phyloP scores from a whole-genome alignment of 1,140 invertebrate genomes.

The Drosophila persimilis region DNA sequence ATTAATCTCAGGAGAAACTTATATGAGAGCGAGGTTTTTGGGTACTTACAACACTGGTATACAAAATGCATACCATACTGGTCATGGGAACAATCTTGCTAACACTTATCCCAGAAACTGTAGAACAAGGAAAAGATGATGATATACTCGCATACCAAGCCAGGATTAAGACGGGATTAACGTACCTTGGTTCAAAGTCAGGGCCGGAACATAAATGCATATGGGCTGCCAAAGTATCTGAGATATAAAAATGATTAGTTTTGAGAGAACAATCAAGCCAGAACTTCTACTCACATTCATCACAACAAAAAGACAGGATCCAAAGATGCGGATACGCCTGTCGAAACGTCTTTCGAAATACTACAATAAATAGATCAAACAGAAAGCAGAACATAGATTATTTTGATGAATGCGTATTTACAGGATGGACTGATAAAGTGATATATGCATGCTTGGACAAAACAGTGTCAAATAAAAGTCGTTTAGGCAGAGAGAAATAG shows the following conservation, averaged over 20 bases:
- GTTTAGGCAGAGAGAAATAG: background rate
- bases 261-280: too few species aligned
- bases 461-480: constrained; percentile 34
- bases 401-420: constrained; percentile 33
- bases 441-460: background rate
- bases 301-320: constrained; percentile 89
- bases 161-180: background rate
- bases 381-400: constrained; percentile 13
- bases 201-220: constrained; percentile 93
- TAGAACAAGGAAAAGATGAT: constrained; percentile 24
- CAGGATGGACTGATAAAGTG: constrained; percentile 14
- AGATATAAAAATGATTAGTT: background rate
- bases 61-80: constrained; percentile 91
- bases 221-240: constrained; percentile 86
- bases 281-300: constrained; percentile 85
- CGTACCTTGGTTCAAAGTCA: constrained; percentile 89
- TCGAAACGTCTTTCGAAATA: constrained; percentile 92
- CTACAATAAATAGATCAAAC: constrained; percentile 78
- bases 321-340: constrained; percentile 88
- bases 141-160: background rate
- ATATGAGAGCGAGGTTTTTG: too few species aligned
- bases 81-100: constrained; percentile 88
- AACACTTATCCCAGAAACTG: constrained; percentile 89
- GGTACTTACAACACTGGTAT: constrained; percentile 89
- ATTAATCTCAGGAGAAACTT: background rate